Evolutionary conservation across 2,797 vertebrate genomes (phyloP).

Genomic region (Neostethus bicornis): DNA sequence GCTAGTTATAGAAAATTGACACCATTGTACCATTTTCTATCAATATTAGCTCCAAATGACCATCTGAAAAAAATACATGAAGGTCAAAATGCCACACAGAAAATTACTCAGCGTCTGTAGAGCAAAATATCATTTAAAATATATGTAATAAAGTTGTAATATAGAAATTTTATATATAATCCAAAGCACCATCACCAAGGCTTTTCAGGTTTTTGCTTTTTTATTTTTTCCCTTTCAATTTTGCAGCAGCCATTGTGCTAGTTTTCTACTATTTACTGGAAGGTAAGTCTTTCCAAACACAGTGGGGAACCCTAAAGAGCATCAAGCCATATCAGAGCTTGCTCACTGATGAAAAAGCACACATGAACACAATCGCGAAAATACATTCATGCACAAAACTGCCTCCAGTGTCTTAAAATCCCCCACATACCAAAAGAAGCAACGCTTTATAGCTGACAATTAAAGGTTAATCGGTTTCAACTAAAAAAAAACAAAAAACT

Average conservation of each 20-base stretch:
- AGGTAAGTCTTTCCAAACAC: constrained; percentile 34
- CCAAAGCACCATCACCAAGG: background rate
- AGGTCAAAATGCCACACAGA: background rate
- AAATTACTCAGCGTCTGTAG: background rate
- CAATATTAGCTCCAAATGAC: background rate
- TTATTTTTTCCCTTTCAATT: constrained; percentile 8
- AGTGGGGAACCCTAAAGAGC: constrained; percentile 28
- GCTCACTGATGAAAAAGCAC: constrained; percentile 32
- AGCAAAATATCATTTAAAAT: background rate
- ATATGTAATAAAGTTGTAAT: background rate
- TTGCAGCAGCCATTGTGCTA: constrained; percentile 7
- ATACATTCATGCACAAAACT: constrained; percentile 37
- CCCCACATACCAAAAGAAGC: constrained; percentile 35
- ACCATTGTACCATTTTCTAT: constrained; percentile 18
- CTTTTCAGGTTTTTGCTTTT: constrained; percentile 14
- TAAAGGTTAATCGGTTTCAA: constrained; percentile 59
- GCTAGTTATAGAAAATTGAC: constrained; percentile 15
- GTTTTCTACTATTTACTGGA: constrained; percentile 21
- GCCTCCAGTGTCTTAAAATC: constrained; percentile 20
- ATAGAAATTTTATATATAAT: background rate
- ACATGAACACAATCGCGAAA: constrained; percentile 7
- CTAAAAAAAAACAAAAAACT: constrained; percentile 43
- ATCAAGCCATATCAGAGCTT: constrained; percentile 35
- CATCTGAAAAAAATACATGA: background rate
- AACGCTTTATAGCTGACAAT: constrained; percentile 49